Conservation (phyloP, 2,888 invertebrate species). For the Heliothis peltigera region DNA sequence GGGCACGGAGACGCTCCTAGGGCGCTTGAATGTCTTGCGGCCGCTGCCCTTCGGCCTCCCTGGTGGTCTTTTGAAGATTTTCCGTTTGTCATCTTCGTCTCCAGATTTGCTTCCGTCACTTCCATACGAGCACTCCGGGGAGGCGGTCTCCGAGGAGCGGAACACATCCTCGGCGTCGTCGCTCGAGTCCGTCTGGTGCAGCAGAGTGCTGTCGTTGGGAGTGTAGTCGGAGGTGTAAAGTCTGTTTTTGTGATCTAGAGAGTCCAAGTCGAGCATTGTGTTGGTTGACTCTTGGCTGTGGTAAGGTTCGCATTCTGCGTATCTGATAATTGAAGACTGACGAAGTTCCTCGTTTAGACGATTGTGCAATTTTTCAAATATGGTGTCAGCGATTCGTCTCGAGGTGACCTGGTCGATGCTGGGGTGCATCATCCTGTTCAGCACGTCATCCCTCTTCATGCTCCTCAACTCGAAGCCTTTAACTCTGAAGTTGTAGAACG, state of each 20-base stretch:
- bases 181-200: slow-evolving; percentile 79
- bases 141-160: slow-evolving; percentile 80
- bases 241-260: slow-evolving; percentile 78
- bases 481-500: slow-evolving; percentile 83
- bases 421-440: slow-evolving; percentile 77
- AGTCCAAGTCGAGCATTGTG: slow-evolving; percentile 82
- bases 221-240: slow-evolving; percentile 78
- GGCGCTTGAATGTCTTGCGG: slow-evolving; percentile 82
- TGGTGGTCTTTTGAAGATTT: slow-evolving; percentile 87
- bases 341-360: slow-evolving; percentile 78
- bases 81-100: slow-evolving; percentile 86
- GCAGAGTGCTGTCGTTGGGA: slow-evolving; percentile 75
- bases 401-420: slow-evolving; percentile 75
- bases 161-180: slow-evolving; percentile 83
- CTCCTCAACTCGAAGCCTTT: slow-evolving; percentile 78
- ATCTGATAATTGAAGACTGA: slow-evolving; percentile 77
- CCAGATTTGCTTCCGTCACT: slow-evolving; percentile 85
- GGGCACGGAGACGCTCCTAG: slow-evolving; percentile 91
- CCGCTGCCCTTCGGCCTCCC: slow-evolving; percentile 89
- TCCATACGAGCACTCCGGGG: slow-evolving; percentile 81
- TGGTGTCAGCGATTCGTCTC: slow-evolving; percentile 76
- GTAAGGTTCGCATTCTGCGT: slow-evolving; percentile 78
- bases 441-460: slow-evolving; percentile 81
- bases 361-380: slow-evolving; percentile 81
- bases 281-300: slow-evolving; percentile 75